A percentile compares a stretch with the other conserved stretches of the same genome.
These are phyloP conservation scores for Trogon surrucura DNA, from an alignment of 2,113 vertebrate genomes.

Conservation along the genomic window DNA sequence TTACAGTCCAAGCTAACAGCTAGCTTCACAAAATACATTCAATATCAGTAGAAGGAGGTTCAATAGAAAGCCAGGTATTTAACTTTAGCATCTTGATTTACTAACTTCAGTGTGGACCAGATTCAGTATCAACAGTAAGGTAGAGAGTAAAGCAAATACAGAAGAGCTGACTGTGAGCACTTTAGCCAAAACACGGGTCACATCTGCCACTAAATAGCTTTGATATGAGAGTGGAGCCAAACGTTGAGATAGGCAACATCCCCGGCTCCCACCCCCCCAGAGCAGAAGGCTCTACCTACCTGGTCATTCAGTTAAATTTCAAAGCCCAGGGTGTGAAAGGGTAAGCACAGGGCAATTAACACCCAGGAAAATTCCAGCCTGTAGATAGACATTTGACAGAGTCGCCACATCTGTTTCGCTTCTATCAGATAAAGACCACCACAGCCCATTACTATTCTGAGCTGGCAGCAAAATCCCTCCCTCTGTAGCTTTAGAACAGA, in stretches of 20 bases:
- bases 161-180: neutral
- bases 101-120: neutral
- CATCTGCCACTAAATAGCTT: neutral
- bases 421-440: conserved; percentile 43
- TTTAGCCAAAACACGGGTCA: neutral
- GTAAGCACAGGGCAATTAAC: neutral
- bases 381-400: neutral
- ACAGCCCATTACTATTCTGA: conserved; percentile 1
- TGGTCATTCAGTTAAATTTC: neutral
- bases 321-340: neutral
- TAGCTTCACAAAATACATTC: neutral
- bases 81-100: neutral
- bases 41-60: neutral
- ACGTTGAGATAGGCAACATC: neutral
- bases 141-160: neutral
- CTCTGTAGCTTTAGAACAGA: conserved; percentile 29
- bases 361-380: neutral
- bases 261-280: neutral
- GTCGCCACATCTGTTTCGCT: neutral
- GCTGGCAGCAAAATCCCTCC: conserved; percentile 32
- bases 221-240: neutral
- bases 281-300: neutral
- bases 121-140: neutral
- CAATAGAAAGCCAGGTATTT: neutral
- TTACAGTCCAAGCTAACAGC: neutral